phyloP scores from a whole-genome alignment of 2,113 vertebrate genomes.

The Apus apus region DNA sequence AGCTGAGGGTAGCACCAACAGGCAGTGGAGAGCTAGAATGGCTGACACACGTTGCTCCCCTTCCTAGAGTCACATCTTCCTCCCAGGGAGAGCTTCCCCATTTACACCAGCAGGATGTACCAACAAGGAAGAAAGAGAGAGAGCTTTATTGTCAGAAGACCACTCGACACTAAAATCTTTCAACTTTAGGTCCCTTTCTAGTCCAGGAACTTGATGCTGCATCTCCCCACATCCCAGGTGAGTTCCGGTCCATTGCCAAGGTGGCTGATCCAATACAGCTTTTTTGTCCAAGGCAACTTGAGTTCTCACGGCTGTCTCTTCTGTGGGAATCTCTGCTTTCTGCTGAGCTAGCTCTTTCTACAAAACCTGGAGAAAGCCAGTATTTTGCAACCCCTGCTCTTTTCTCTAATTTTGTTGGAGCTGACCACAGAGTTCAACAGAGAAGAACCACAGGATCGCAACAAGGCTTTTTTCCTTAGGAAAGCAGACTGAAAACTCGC shows the following conservation, averaged over 20 bases:
- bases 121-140: neutral
- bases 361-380: neutral
- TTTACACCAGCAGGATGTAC: neutral
- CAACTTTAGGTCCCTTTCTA: neutral
- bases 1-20: neutral
- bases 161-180: neutral
- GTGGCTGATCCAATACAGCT: neutral
- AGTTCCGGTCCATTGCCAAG: accelerated
- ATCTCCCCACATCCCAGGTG: neutral
- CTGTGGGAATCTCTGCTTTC: neutral
- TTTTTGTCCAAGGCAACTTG: neutral
- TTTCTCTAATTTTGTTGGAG: neutral
- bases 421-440: neutral
- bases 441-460: neutral
- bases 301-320: neutral
- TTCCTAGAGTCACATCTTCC: neutral
- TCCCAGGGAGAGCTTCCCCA: neutral
- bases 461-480: neutral
- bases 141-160: neutral
- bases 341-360: neutral
- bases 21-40: neutral
- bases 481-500: neutral
- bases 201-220: neutral
- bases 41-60: neutral
- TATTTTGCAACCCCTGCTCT: neutral